phyloP scores from a whole-genome alignment of 2,113 vertebrate species.

The Corythoichthys intestinalis region DNA sequence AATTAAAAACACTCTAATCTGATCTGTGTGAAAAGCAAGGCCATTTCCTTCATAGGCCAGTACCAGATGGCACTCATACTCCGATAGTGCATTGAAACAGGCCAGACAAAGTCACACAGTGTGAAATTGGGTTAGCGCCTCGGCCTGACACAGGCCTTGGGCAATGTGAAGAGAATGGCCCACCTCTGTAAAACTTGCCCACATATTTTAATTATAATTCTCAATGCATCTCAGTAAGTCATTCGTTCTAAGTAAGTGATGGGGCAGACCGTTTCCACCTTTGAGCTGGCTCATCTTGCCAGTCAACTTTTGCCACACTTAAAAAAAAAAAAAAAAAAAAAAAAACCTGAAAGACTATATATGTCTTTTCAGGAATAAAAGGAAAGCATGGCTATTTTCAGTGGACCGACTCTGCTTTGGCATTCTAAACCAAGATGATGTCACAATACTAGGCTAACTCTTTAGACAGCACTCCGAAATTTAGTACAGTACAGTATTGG shows the following conservation, averaged over 20 bases:
- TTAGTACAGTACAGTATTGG: background rate
- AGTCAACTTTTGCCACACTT: slow-evolving; percentile 31
- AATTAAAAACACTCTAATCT: slow-evolving; percentile 78
- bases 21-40: slow-evolving; percentile 77
- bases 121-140: slow-evolving; percentile 81
- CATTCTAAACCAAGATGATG: slow-evolving; percentile 32
- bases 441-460: slow-evolving; percentile 33
- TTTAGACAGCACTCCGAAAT: slow-evolving; percentile 3
- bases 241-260: slow-evolving; percentile 42
- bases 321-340: too few species aligned
- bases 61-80: slow-evolving; percentile 74
- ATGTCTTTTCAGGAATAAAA: slow-evolving; percentile 26
- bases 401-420: slow-evolving; percentile 35
- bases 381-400: slow-evolving; percentile 31
- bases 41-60: slow-evolving; percentile 70
- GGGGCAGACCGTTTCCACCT: slow-evolving; percentile 47
- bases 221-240: slow-evolving; percentile 51
- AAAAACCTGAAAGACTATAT: slow-evolving; percentile 30
- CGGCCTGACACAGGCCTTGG: slow-evolving; percentile 62
- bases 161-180: slow-evolving; percentile 63
- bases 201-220: slow-evolving; percentile 69
- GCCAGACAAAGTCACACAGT: slow-evolving; percentile 65
- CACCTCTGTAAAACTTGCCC: slow-evolving; percentile 51
- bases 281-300: slow-evolving; percentile 32
- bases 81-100: slow-evolving; percentile 64